Conservation (phyloP, 2,113 vertebrate genomes). For the Callaeas wilsoni region DNA sequence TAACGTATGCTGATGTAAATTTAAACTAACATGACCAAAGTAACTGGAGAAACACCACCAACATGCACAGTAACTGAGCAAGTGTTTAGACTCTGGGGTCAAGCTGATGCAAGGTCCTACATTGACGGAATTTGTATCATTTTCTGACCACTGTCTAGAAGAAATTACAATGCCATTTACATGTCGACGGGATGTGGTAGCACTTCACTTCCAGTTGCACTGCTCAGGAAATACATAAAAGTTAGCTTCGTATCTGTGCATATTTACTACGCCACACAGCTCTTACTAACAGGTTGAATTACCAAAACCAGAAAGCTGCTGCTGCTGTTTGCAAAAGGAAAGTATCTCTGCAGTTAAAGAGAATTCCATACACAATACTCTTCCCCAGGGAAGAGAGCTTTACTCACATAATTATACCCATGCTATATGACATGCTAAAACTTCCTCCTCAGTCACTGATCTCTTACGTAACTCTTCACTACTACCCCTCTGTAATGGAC, state of each 20-base stretch:
- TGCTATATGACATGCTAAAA: background rate
- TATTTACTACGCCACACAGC: background rate
- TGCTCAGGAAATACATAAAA: background rate
- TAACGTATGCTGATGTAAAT: rapidly evolving
- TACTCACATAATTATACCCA: background rate
- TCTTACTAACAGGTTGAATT: background rate
- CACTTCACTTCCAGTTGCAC: background rate
- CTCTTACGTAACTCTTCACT: background rate
- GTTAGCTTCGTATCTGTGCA: background rate
- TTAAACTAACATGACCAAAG: background rate
- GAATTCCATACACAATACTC: background rate
- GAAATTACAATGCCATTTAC: background rate
- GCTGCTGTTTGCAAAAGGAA: background rate
- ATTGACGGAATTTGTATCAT: background rate
- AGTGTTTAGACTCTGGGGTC: background rate
- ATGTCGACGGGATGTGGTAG: rapidly evolving
- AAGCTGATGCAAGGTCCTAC: background rate
- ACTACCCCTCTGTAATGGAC: background rate
- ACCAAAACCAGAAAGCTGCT: background rate
- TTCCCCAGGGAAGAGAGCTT: rapidly evolving
- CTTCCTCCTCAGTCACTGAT: background rate
- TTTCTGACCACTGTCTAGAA: background rate
- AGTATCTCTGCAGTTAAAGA: background rate
- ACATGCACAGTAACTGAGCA: background rate
- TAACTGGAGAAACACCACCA: background rate